Base-by-base conservation (phyloP, 2,797 vertebrate genomes). In the Luscinia megarhynchos region DNA sequence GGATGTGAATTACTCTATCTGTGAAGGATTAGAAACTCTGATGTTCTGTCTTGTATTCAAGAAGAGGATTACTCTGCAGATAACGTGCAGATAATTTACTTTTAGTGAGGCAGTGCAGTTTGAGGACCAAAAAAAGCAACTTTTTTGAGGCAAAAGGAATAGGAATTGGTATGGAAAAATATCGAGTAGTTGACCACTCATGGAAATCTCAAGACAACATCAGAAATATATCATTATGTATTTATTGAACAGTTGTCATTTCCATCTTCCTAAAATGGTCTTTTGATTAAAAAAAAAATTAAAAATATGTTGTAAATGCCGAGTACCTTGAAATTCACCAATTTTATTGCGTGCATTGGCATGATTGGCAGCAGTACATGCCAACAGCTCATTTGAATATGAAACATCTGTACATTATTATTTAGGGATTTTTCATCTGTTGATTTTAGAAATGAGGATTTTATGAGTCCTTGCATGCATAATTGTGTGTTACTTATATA, bases 351-450 rank as follows among this genome's bases (percentile, higher is more conserved):
- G 89, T 95, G 50, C 86, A 87, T 73, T 72, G 73, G 53, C 67
- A 24, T 92, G 96, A 96, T 97, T 97, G 97, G 95, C 96, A 96
- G 92, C 91, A 94, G 95, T 95, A 96, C 96, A 97, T 96, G 95
- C 94, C 92, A 97, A 76, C 59, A 84, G 89, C 97, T 98, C 95
- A 97, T 98, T 97, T 97, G 97, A 98, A 98, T 98, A 96, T 94
- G 94, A 96, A 98, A 97, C 97, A 98, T 97, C 97, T 98, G 97
- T 97, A 97, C 95, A 81, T 97, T 98, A 97, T 97, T 97, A 97
- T 97, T 98, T 97, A 96, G 97, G 97, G 97, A 95, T 96, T 97
- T 97, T 98, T 97, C 96, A 94, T 97, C 95, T 97, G 96, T 97
- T 97, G 95, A 93, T 97, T 97, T 97, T 81, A 96, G 96, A 97